These are phyloP conservation scores for Agrochola lychnidis DNA, from an alignment of 2,888 invertebrate species.

Conservation along the genomic window DNA sequence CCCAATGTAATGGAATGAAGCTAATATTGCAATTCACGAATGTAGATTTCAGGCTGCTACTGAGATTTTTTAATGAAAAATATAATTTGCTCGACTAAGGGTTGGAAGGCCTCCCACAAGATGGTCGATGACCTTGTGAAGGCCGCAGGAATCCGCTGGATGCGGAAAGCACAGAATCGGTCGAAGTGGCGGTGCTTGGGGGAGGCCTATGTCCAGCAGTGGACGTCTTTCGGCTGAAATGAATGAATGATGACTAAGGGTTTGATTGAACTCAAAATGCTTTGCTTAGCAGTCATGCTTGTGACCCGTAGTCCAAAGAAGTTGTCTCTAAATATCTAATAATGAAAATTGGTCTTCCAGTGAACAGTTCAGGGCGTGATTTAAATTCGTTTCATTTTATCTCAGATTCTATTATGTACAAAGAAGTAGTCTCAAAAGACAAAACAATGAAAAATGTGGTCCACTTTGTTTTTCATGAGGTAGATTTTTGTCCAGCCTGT, in stretches of 20 bases:
- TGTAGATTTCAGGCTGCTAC: neutral
- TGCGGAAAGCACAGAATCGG: too few species aligned
- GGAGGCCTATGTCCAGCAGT: too few species aligned
- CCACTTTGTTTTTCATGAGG: neutral
- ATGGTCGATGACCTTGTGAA: too few species aligned
- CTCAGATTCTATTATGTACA: neutral
- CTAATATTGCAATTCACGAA: neutral
- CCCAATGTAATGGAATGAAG: neutral
- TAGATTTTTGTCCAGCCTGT: neutral
- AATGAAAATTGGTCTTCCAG: neutral
- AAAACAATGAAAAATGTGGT: neutral
- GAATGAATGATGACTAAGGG: too few species aligned
- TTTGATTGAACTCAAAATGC: neutral
- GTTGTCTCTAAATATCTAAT: neutral
- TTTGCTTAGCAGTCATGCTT: neutral
- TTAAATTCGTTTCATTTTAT: neutral
- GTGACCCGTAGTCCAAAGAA: neutral
- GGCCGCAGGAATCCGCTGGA: too few species aligned
- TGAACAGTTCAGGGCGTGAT: neutral
- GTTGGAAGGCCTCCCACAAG: too few species aligned
- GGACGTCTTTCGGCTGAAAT: too few species aligned
- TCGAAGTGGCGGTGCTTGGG: too few species aligned
- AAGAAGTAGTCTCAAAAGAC: neutral
- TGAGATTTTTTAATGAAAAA: neutral
- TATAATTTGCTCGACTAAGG: neutral